Evolutionary conservation across 64 coral and sea anemone species (phyloP).

Genomic region (Orbicella faveolata): DNA sequence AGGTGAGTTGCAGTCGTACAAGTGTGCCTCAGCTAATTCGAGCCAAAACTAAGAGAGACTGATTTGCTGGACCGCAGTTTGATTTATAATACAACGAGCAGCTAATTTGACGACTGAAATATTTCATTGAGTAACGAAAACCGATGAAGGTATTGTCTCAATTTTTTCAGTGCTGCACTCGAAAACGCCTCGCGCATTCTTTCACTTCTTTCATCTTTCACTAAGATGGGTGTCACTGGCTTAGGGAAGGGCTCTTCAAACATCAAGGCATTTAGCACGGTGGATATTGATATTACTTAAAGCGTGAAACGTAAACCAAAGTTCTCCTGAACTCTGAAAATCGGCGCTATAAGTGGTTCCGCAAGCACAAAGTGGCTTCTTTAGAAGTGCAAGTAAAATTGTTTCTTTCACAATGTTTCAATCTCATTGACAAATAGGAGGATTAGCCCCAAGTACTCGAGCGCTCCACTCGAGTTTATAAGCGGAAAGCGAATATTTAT

Average conservation of each 20-base stretch:
- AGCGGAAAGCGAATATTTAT: background rate
- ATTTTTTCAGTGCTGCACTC: background rate
- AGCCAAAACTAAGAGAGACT: background rate
- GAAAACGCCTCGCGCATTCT: background rate
- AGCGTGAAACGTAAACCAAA: background rate
- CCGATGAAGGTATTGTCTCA: background rate
- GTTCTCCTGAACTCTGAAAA: background rate
- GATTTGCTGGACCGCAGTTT: background rate
- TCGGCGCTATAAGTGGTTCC: background rate
- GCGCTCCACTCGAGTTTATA: background rate
- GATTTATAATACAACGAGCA: background rate
- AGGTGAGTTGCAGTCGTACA: too few species aligned
- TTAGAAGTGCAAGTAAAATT: background rate
- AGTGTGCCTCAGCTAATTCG: background rate
- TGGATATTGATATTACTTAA: slow-evolving; percentile 8
- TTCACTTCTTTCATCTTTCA: background rate
- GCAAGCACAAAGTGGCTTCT: background rate
- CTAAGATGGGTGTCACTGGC: background rate
- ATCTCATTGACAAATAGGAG: background rate
- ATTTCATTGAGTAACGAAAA: background rate
- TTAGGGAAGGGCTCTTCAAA: background rate
- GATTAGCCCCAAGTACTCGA: background rate
- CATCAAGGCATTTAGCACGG: slow-evolving; percentile 8
- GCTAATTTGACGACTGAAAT: background rate
- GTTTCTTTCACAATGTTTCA: background rate